Percentiles rank a stretch among this genome's conserved stretches.
phyloP scores from a whole-genome alignment of 2,888 invertebrate genomes.

The Morpho helenor region DNA sequence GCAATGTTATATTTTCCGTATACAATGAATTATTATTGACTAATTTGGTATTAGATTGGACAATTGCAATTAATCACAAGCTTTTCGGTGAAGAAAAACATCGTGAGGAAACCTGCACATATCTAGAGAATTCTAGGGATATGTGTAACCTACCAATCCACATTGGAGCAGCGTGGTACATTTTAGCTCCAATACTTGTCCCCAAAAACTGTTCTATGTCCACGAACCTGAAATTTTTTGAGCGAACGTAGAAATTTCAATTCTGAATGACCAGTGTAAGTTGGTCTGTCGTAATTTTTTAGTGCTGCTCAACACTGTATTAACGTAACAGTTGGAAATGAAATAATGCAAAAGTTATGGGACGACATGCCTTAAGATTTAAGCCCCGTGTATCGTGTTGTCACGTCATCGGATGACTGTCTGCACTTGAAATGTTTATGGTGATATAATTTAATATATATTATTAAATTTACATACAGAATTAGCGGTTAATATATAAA shows the following conservation, averaged over 20 bases:
- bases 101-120: too few relatives aligned
- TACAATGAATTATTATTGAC: too few relatives aligned
- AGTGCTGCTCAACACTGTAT: slow-evolving; percentile 8
- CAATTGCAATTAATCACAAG: too few relatives aligned
- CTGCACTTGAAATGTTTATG: slow-evolving; percentile 11
- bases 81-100: too few relatives aligned
- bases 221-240: too few relatives aligned
- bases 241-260: background rate
- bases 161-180: too few relatives aligned
- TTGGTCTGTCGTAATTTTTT: slow-evolving; percentile 16
- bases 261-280: slow-evolving; percentile 1
- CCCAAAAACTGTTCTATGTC: too few relatives aligned
- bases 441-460: slow-evolving; percentile 11
- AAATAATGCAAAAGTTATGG: slow-evolving; percentile 20
- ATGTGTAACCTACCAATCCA: too few relatives aligned
- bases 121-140: too few relatives aligned
- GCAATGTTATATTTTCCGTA: too few relatives aligned
- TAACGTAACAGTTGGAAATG: slow-evolving; percentile 12
- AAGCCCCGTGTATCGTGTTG: slow-evolving; percentile 14
- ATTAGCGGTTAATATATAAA: background rate
- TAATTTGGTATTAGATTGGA: too few relatives aligned
- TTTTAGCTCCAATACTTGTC: too few relatives aligned
- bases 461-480: slow-evolving; percentile 6
- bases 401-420: slow-evolving; percentile 12
- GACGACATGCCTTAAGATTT: slow-evolving; percentile 11